Conservation (phyloP, 2,113 vertebrate species). For the Eclectus roratus region DNA sequence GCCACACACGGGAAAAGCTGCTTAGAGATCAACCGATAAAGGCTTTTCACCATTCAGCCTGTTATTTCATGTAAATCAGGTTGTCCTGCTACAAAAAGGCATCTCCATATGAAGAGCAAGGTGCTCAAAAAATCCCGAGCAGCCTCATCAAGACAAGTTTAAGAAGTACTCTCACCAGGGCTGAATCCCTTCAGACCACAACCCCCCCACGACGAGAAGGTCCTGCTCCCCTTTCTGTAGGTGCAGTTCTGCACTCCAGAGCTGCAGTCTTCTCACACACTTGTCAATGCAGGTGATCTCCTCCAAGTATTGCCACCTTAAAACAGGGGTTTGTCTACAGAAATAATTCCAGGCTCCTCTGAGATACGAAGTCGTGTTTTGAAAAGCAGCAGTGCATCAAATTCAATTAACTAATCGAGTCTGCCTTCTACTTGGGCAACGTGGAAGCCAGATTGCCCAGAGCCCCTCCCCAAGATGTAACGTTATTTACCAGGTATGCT, state of each 20-base stretch:
- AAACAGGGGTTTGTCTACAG: neutral
- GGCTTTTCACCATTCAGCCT: neutral
- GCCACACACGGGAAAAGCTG: neutral
- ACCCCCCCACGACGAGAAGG: neutral
- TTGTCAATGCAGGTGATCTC: neutral
- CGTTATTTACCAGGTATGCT: neutral
- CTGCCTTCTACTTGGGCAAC: neutral
- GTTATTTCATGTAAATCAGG: conserved; percentile 11
- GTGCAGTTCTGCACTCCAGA: neutral
- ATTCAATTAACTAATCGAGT: conserved; percentile 27
- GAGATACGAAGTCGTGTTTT: neutral
- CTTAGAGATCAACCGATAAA: conserved; percentile 41
- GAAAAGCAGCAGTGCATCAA: conserved; percentile 52
- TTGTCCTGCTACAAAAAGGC: neutral
- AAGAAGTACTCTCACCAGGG: neutral
- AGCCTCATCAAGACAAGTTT: neutral
- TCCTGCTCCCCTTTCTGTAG: neutral
- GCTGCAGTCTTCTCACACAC: neutral
- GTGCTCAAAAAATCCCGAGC: neutral
- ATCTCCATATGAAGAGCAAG: neutral
- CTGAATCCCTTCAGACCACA: neutral
- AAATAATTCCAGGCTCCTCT: neutral
- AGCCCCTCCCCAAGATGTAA: neutral
- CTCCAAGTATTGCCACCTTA: neutral
- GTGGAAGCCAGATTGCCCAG: neutral